Evolutionary conservation across 1,140 invertebrate genomes (phyloP).

Genomic region (Anagrus nilaparvatae): DNA sequence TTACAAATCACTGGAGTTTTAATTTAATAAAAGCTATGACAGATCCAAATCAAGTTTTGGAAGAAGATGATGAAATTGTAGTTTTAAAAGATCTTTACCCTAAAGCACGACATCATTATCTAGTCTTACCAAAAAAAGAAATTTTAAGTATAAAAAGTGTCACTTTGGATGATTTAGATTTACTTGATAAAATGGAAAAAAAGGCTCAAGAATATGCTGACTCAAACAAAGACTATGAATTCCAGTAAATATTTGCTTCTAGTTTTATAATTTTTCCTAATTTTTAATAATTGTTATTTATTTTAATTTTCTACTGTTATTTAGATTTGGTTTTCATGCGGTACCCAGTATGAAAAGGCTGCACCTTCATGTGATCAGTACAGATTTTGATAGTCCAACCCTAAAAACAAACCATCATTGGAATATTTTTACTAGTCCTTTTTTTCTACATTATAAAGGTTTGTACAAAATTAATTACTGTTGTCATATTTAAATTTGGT

Average conservation of each 20-base stretch:
- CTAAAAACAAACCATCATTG: slow-evolving; percentile 83
- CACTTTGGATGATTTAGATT: slow-evolving; percentile 48
- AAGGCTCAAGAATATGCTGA: slow-evolving; percentile 46
- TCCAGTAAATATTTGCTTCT: slow-evolving; percentile 29
- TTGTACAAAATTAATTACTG: no score
- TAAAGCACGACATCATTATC: slow-evolving; percentile 66
- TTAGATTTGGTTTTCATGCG: slow-evolving; percentile 72
- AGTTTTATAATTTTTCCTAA: background rate
- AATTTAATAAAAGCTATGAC: slow-evolving; percentile 60
- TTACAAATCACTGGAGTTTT: slow-evolving; percentile 49
- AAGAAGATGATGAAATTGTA: slow-evolving; percentile 55
- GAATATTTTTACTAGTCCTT: slow-evolving; percentile 79
- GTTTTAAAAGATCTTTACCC: slow-evolving; percentile 72
- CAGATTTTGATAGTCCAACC: slow-evolving; percentile 70
- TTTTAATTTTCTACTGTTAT: slow-evolving; percentile 3
- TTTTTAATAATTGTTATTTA: background rate
- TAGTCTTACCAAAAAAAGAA: slow-evolving; percentile 64
- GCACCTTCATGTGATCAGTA: slow-evolving; percentile 82
- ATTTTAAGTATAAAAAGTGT: slow-evolving; percentile 60
- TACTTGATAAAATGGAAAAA: slow-evolving; percentile 66
- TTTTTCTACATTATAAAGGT: slow-evolving; percentile 68
- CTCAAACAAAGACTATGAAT: slow-evolving; percentile 33
- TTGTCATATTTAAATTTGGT: no score
- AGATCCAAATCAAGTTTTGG: slow-evolving; percentile 54
- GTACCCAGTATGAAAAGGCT: slow-evolving; percentile 75